Base-by-base conservation (phyloP, 2,888 invertebrate genomes). In the Junonia oenone region DNA sequence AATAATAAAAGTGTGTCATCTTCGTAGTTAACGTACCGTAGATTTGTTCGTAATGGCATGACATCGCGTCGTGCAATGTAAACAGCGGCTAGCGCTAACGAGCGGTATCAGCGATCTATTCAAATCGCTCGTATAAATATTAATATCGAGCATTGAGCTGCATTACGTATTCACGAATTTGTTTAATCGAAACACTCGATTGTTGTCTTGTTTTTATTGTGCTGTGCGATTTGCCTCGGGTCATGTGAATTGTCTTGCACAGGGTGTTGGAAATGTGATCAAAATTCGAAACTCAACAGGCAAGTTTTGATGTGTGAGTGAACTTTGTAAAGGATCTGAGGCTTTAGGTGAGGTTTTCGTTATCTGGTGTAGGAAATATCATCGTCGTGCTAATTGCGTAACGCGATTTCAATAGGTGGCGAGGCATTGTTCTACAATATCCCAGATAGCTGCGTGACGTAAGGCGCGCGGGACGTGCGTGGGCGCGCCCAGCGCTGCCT, bases 151-250 rank as follows among this genome's bases (percentile, higher is more conserved):
- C 75, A 75, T 73, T 74, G 74, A 75, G 72, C 70, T 68, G 74
- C 78, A 78, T 83, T 79, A 81, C 74, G 75, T 81, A 85, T 83
- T 83, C 84, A 83, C 83, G 75, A 83, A 85, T 85, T 83, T 83
- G 82, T 83, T 82, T 83, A 83, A 83, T 83, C 79, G 75, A 75
- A 78, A 76, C 75, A 71, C 69, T 67, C 73, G 73, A 79, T 78
- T 78, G 80, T 81, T 80, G 78, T 76, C 73, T 75, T 74, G 73
- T 81, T 83, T 83, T 82, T 84, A 76, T 81, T 83, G 77, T 77
- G 63, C 59, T 70, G 65, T 67, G 73, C 69, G 74, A 74, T 80
- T 75, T 71, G 81, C 79, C 73, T 69, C 73, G 67, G 78, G 76
- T 77, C 82, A 77, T 81, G 76, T 73, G 75, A 78, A 76, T 58